A percentile compares a stretch with the other conserved stretches of the same genome.
phyloP scores from a whole-genome alignment of 2,888 invertebrate genomes.

The Sisyra terminalis region DNA sequence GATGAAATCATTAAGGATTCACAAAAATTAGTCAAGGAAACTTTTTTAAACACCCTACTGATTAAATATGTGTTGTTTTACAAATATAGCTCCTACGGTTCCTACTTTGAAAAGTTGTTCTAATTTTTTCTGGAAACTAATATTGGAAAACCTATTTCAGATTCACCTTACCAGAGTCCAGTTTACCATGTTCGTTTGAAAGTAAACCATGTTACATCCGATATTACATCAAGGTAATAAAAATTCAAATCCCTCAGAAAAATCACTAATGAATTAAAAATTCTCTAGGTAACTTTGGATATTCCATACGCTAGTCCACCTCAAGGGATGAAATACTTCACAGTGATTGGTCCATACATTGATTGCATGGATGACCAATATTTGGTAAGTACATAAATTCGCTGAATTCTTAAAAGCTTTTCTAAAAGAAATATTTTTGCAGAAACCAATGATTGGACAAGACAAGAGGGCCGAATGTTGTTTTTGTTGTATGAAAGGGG shows the following conservation, averaged over 20 bases:
- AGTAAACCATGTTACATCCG: conserved; percentile 55
- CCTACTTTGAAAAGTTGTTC: no score
- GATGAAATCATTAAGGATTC: no score
- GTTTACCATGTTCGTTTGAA: conserved; percentile 61
- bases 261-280: neutral
- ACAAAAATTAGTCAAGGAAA: no score
- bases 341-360: conserved; percentile 59
- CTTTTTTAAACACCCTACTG: no score
- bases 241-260: no score
- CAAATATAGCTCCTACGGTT: no score
- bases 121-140: no score
- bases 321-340: conserved; percentile 65
- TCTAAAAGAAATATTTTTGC: no score
- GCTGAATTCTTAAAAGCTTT: neutral
- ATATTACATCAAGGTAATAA: conserved; percentile 48
- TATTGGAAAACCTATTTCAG: conserved; percentile 15
- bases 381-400: conserved; percentile 36
- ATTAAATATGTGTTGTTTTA: no score
- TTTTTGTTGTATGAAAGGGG: conserved; percentile 53
- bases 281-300: conserved; percentile 39
- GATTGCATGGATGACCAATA: conserved; percentile 70
- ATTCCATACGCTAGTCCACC: conserved; percentile 65
- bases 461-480: conserved; percentile 50
- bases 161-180: conserved; percentile 55
- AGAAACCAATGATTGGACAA: conserved; percentile 48